Base-by-base conservation (phyloP, 2,888 invertebrate genomes). In the Drosophila anceps region DNA sequence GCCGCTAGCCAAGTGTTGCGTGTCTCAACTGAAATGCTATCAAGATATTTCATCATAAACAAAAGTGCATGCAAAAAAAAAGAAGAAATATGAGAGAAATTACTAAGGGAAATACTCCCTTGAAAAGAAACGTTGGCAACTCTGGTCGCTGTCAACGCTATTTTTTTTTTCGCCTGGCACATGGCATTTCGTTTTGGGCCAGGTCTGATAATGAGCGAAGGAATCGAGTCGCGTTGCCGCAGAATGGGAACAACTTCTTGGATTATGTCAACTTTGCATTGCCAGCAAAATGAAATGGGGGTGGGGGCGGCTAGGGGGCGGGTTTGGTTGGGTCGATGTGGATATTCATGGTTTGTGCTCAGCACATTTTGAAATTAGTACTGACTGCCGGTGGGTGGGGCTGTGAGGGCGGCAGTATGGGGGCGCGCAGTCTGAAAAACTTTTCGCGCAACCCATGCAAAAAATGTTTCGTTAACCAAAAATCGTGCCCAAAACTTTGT, bases 401-500 rank as follows among this genome's bases (percentile, higher is more conserved):
- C 1, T 12, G 10, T 4, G 33, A 33, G 1, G 12, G 9, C 8
- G 10, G 24, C 12, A 0, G n/a, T 2, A 24, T 24, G 24, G 24
- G 7, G 3, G 35, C 3, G 13, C 7, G 50, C 8, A 7, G 37
- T 20, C 24, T 37, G 67, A 29, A 48, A 51, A 79, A 82, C 76
- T 82, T 81, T 82, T 65, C 67, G 75, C 55, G 73, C 71, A 69
- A 74, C 82, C 80, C 80, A 68, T 65, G 82, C 65, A 67, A 68
- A 61, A 74, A 73, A 55, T 90, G 80, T 84, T 88, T 88, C 71
- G 88, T 69, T 78, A 84, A 88, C 90, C 90, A 80, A 88, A 84
- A 86, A 90, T 85, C 88, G 90, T 85, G 85, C 82, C 82, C 73
- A 86, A 90, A 85, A 86, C 70, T 90, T 90, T 90, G 85, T 78